phyloP scores from a whole-genome alignment of 2,797 vertebrate species.

The Labeo calbasu region DNA sequence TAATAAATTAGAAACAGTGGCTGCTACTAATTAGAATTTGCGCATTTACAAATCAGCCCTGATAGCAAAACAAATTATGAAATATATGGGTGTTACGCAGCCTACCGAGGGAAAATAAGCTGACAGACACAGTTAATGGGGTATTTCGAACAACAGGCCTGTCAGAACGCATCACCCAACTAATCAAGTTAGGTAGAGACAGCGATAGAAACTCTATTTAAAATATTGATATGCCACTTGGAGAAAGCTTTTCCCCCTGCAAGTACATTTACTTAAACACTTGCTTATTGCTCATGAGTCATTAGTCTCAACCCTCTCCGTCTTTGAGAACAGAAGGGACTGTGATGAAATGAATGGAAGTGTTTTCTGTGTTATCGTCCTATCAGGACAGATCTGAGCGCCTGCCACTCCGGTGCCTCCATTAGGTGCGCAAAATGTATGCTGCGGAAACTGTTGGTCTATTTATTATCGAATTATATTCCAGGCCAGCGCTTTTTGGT shows the following conservation, averaged over 20 bases:
- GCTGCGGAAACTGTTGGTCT: slow-evolving; percentile 75
- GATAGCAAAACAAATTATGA: slow-evolving; percentile 99
- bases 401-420: slow-evolving; percentile 70
- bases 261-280: slow-evolving; percentile 95
- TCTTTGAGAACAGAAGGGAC: slow-evolving; percentile 85
- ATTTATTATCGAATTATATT: slow-evolving; percentile 80
- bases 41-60: slow-evolving; percentile 99
- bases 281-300: slow-evolving; percentile 97
- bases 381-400: slow-evolving; percentile 72
- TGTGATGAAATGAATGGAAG: slow-evolving; percentile 89
- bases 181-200: slow-evolving; percentile 94
- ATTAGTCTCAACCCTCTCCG: slow-evolving; percentile 90
- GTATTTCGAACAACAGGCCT: slow-evolving; percentile 96
- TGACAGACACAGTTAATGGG: slow-evolving; percentile 99
- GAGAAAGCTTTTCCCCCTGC: slow-evolving; percentile 88
- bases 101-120: slow-evolving; percentile 91
- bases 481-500: slow-evolving; percentile 71
- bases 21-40: slow-evolving; percentile 99
- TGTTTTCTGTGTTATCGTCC: slow-evolving; percentile 77
- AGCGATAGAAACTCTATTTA: slow-evolving; percentile 93
- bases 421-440: slow-evolving; percentile 68
- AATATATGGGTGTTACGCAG: slow-evolving; percentile 95
- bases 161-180: slow-evolving; percentile 96
- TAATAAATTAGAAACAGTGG: slow-evolving; percentile 96
- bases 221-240: slow-evolving; percentile 99